A percentile compares a stretch with the other conserved stretches of the same genome.
These are phyloP conservation scores for Aspidapion aeneum DNA, from an alignment of 2,888 invertebrate species.

Conservation along the genomic window DNA sequence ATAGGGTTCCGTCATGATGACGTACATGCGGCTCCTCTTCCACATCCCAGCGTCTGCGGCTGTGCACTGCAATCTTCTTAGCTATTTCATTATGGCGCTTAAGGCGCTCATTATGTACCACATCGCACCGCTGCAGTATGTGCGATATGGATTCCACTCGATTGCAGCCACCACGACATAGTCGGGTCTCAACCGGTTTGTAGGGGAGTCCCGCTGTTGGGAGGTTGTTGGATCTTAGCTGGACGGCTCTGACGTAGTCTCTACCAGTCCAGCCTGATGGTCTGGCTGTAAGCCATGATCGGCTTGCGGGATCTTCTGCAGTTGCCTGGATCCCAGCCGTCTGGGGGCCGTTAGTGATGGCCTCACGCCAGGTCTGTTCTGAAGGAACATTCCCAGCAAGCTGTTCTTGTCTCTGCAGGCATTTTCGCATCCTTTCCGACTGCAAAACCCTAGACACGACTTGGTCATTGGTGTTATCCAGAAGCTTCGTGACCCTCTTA, in stretches of 20 bases:
- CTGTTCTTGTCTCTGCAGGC: neutral
- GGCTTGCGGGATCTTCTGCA: constrained; percentile 15
- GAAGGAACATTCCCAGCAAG: constrained; percentile 14
- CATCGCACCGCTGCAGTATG: neutral
- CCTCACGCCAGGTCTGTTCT: constrained; percentile 10
- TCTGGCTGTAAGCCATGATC: constrained; percentile 9
- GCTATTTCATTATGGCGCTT: constrained; percentile 1
- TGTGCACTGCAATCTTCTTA: neutral
- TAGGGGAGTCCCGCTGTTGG: constrained; percentile 30
- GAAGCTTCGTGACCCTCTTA: constrained; percentile 13
- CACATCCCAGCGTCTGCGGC: constrained; percentile 11
- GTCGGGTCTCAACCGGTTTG: constrained; percentile 19
- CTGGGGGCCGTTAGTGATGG: constrained; percentile 17
- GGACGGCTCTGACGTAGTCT: constrained; percentile 31
- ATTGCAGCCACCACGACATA: neutral
- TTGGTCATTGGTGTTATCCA: constrained; percentile 11
- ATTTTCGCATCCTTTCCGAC: constrained; percentile 3
- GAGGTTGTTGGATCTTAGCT: constrained; percentile 27
- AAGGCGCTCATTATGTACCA: neutral
- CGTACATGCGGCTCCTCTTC: constrained; percentile 29
- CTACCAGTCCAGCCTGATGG: constrained; percentile 30
- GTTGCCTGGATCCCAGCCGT: constrained; percentile 13
- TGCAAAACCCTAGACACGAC: constrained; percentile 15
- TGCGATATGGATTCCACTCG: neutral
- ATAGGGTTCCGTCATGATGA: constrained; percentile 24